Evolutionary conservation across 2,888 invertebrate species (phyloP), one percentile per base, ranked within the genome.

Genomic region (Ischnura elegans): DNA sequence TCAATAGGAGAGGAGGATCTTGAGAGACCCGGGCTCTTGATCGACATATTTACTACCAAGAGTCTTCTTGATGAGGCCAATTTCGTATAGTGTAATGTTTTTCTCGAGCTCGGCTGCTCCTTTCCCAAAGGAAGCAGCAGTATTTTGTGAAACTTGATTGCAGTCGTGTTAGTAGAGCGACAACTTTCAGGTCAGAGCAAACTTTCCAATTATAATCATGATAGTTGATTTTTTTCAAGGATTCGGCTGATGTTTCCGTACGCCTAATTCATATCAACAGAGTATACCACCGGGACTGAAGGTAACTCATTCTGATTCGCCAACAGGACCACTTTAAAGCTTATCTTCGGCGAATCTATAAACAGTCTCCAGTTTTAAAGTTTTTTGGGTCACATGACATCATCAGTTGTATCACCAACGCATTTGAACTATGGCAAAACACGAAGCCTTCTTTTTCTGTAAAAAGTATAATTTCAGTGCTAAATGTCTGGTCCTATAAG

Each of bases 81-180:
- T 90, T 29, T 29, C 90, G 19, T 47, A 45, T 29, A 55, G 51
- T 90, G 25, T 90, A 90, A 47, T 90, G 90, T 47, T 90, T 45
- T 6, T 90, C 25, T 90, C 47, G 21, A 25, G 90, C 90, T 90
- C 93, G 55, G 93, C 93, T 93, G 45, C 42, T 66, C 93, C 61
- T 42, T 61, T 47, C 46, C 36, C 93, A 93, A 2, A 93, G 42
- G 29, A 93, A 93, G 66, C 93, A 93, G 61, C 61, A 93, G 36
- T 93, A 93, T 61, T 93, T 93, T 6, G 93, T 61, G 93, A 61
- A 51, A 19, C 66, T 66, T 47, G 46, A 45, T 61, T 93, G 93
- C 66, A 93, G 55, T 55, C 55, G 19, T 21, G 87, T 87, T 10
- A 87, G 13, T 87, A 87, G 87, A 87, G 87, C 42, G 47, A 87